These are phyloP conservation scores for Dinocampus coccinellae DNA, from an alignment of 2,888 invertebrate species.

Conservation along the genomic window DNA sequence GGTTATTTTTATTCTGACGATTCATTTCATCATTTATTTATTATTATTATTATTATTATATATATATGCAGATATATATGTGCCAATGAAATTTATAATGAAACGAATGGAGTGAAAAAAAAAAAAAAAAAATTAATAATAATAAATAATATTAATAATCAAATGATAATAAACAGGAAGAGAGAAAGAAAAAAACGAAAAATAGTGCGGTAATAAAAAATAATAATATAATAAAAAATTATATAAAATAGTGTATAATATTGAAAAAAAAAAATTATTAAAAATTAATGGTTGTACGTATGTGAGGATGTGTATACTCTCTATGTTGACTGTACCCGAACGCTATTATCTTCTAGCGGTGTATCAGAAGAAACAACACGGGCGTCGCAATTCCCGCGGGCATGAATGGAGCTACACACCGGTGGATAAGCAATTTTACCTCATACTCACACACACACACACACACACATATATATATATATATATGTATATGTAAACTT, in stretches of 20 bases:
- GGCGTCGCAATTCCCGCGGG: conserved; percentile 55
- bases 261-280: neutral
- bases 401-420: conserved; percentile 32
- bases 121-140: neutral
- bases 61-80: neutral
- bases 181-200: neutral
- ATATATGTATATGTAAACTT: neutral
- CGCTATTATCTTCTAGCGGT: conserved; percentile 65
- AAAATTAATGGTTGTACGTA: neutral
- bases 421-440: conserved; percentile 13
- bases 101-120: neutral
- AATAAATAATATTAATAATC: neutral
- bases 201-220: neutral
- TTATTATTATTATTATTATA: too few relatives aligned
- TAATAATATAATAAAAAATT: too few relatives aligned
- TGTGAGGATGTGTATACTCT: conserved; percentile 2
- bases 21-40: conserved; percentile 30
- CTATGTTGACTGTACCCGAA: conserved; percentile 54
- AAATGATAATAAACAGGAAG: neutral
- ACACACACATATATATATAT: neutral
- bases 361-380: conserved; percentile 64
- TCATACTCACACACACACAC: neutral
- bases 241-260: neutral
- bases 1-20: conserved; percentile 24
- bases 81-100: neutral